These are phyloP conservation scores for Encarsia formosa DNA, from an alignment of 2,888 invertebrate species.

Conservation along the genomic window DNA sequence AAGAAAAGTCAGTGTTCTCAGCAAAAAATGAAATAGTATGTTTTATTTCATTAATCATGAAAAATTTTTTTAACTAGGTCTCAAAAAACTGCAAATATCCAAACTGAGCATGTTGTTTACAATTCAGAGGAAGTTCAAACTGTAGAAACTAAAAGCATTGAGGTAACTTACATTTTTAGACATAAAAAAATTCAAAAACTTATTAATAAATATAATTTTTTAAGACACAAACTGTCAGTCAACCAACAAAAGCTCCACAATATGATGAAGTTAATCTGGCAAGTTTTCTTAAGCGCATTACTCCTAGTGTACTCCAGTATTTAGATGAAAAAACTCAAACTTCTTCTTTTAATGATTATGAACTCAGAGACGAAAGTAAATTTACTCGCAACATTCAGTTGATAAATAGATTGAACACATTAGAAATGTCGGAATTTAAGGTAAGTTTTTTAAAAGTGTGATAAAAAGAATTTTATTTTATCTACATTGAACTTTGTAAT, in stretches of 20 bases:
- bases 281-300: constrained; percentile 42
- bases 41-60: not conserved
- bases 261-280: constrained; percentile 43
- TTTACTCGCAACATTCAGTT: constrained; percentile 33
- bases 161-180: constrained; percentile 32
- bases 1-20: constrained; percentile 34
- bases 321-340: constrained; percentile 44
- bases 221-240: constrained; percentile 42
- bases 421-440: constrained; percentile 33
- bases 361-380: constrained; percentile 34
- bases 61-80: constrained; percentile 32
- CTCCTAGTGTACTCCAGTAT: constrained; percentile 42
- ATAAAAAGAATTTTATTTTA: not conserved
- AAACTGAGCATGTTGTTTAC: constrained; percentile 40
- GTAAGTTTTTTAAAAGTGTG: constrained; percentile 29
- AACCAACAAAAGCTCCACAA: constrained; percentile 30
- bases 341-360: constrained; percentile 43
- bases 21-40: not conserved
- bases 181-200: not conserved
- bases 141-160: constrained; percentile 34
- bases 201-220: constrained; percentile 6
- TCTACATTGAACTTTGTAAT: not conserved
- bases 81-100: constrained; percentile 35
- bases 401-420: constrained; percentile 36
- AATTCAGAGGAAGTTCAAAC: constrained; percentile 36